Evolutionary conservation across 2,113 vertebrate species (phyloP).

Genomic region (Rissa tridactyla): DNA sequence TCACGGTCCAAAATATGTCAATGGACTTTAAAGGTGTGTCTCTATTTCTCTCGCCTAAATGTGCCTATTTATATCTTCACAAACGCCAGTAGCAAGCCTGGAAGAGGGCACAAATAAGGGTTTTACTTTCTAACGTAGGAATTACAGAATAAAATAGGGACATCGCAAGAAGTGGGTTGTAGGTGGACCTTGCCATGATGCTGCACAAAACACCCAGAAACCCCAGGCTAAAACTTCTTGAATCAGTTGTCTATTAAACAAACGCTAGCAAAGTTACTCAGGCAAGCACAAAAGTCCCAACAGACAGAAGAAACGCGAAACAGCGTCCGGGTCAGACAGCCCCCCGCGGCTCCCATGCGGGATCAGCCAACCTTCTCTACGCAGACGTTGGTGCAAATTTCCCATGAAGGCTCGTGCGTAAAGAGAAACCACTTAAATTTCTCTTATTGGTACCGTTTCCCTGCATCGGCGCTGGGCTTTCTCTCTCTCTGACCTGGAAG

Average conservation of each 20-base stretch:
- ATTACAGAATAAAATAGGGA: not conserved
- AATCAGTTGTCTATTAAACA: not conserved
- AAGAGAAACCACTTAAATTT: not conserved
- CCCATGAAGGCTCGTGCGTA: not conserved
- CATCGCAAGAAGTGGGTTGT: fast-evolving
- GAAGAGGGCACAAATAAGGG: not conserved
- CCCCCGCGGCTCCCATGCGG: fast-evolving
- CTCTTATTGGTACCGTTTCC: not conserved
- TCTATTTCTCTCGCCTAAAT: not conserved
- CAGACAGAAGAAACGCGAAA: not conserved
- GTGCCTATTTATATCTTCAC: not conserved
- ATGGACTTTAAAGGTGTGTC: slow-evolving; percentile 54
- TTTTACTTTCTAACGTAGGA: not conserved
- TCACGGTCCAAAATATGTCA: slow-evolving; percentile 57
- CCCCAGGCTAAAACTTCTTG: not conserved
- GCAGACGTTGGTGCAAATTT: not conserved
- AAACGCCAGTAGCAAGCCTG: not conserved
- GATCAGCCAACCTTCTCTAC: not conserved
- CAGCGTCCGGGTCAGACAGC: not conserved
- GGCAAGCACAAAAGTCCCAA: not conserved
- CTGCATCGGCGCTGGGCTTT: not conserved
- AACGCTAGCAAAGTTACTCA: not conserved
- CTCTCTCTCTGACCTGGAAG: not conserved
- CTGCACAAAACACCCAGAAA: not conserved
- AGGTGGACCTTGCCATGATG: not conserved